Percentiles rank a stretch among this genome's conserved stretches.
These are phyloP conservation scores for Hippolais icterina DNA, from an alignment of 2,113 vertebrate species.

Conservation along the genomic window DNA sequence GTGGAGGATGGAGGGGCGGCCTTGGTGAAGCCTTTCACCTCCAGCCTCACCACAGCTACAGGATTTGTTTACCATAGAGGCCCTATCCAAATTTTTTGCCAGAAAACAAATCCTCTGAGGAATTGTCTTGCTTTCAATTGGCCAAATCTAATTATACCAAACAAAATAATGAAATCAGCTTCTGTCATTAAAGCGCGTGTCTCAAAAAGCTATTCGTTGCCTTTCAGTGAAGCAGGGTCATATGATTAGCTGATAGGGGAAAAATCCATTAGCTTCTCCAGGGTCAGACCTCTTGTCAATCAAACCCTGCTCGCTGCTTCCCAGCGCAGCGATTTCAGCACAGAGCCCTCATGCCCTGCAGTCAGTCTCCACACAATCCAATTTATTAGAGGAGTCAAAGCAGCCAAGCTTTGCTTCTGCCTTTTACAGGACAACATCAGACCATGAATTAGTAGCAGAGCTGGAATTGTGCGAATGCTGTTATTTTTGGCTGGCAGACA, in stretches of 20 bases:
- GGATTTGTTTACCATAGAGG: neutral
- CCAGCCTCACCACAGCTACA: neutral
- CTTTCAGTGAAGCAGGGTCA: slow-evolving; percentile 43
- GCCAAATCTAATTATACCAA: slow-evolving; percentile 1
- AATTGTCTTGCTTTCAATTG: slow-evolving; percentile 5
- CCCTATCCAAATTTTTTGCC: neutral
- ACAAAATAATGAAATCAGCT: slow-evolving; percentile 39
- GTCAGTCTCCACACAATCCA: slow-evolving; percentile 59
- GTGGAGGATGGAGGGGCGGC: neutral
- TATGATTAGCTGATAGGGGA: slow-evolving; percentile 54
- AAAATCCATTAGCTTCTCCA: slow-evolving; percentile 58
- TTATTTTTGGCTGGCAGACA: slow-evolving; percentile 39
- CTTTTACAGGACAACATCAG: slow-evolving; percentile 11
- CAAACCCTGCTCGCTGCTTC: neutral
- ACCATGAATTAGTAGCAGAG: slow-evolving; percentile 20
- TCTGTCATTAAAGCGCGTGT: neutral
- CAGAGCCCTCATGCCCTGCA: slow-evolving; percentile 24
- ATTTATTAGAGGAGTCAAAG: slow-evolving; percentile 46
- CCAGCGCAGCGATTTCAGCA: slow-evolving; percentile 5
- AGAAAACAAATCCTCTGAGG: slow-evolving; percentile 12
- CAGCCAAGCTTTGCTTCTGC: slow-evolving; percentile 28
- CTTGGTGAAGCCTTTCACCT: neutral
- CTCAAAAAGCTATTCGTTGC: slow-evolving; percentile 49
- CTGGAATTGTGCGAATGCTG: neutral
- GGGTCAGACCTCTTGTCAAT: slow-evolving; percentile 30